These are phyloP conservation scores for Parnassius glacialis DNA, from an alignment of 2,888 invertebrate species.

Conservation along the genomic window DNA sequence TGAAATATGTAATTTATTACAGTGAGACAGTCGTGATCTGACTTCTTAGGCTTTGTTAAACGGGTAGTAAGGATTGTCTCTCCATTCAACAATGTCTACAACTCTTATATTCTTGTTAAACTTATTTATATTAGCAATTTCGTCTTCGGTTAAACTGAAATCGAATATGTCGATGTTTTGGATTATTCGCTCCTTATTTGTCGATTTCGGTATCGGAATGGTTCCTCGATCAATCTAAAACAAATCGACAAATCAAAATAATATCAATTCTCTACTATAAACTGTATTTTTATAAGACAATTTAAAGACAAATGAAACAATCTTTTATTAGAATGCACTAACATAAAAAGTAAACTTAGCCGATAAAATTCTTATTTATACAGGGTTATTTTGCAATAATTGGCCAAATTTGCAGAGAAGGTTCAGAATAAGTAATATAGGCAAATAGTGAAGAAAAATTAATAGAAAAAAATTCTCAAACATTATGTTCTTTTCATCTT, in stretches of 20 bases:
- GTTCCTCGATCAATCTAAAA: conserved; percentile 74
- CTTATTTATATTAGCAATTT: conserved; percentile 69
- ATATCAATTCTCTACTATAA: too few relatives aligned
- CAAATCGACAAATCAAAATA: too few relatives aligned
- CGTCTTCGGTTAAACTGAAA: conserved; percentile 74
- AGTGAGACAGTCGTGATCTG: neutral
- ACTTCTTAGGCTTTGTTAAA: conserved; percentile 13
- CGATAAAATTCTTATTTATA: too few relatives aligned
- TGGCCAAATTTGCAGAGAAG: too few relatives aligned
- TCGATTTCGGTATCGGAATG: conserved; percentile 81
- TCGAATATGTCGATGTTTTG: conserved; percentile 81
- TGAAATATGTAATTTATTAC: neutral
- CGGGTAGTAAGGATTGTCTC: conserved; percentile 28
- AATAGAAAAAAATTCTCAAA: too few relatives aligned
- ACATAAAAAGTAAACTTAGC: too few relatives aligned
- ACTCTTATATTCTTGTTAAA: conserved; percentile 62
- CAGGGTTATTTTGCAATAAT: too few relatives aligned
- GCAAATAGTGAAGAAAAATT: too few relatives aligned
- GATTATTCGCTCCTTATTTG: conserved; percentile 70
- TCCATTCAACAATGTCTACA: conserved; percentile 24
- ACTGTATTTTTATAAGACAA: conserved; percentile 40
- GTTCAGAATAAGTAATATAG: too few relatives aligned
- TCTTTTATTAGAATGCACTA: too few relatives aligned
- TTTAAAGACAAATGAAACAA: too few relatives aligned
- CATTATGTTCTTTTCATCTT: too few relatives aligned